A percentile compares a stretch with the other conserved stretches of the same genome.
phyloP scores from a whole-genome alignment of 1,140 invertebrate genomes.

The Macrosteles quadrilineatus region DNA sequence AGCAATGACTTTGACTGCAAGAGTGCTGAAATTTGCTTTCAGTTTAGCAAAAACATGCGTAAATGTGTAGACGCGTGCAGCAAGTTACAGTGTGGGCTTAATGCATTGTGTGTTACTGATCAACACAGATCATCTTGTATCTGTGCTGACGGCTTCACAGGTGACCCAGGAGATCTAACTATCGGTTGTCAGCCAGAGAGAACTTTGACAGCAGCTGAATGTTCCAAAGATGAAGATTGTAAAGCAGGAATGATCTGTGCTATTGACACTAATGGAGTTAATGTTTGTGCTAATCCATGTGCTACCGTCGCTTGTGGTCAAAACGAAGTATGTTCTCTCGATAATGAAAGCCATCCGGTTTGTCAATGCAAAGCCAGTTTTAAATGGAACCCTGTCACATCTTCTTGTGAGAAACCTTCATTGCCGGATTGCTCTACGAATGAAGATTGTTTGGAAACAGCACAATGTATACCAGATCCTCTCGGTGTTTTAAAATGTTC shows the following conservation, averaged over 20 bases:
- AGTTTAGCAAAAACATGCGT: constrained; percentile 69
- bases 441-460: constrained; percentile 66
- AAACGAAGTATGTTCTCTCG: constrained; percentile 75
- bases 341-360: constrained; percentile 63
- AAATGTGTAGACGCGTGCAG: constrained; percentile 85
- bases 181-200: constrained; percentile 71
- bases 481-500: constrained; percentile 81
- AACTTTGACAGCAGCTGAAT: constrained; percentile 57
- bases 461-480: constrained; percentile 77
- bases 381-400: constrained; percentile 79
- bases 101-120: constrained; percentile 80
- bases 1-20: constrained; percentile 77
- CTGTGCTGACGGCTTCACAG: constrained; percentile 75
- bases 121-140: constrained; percentile 83
- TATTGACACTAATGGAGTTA: constrained; percentile 54
- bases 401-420: constrained; percentile 79
- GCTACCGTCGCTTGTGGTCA: constrained; percentile 73
- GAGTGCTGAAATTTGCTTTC: constrained; percentile 82
- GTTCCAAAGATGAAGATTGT: constrained; percentile 72
- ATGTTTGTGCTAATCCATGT: constrained; percentile 76
- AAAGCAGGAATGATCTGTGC: constrained; percentile 60
- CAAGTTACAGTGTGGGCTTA: constrained; percentile 86
- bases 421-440: constrained; percentile 76
- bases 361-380: constrained; percentile 76
- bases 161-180: constrained; percentile 75